Base-by-base conservation (phyloP, 2,797 vertebrate species). In the Argya squamiceps region DNA sequence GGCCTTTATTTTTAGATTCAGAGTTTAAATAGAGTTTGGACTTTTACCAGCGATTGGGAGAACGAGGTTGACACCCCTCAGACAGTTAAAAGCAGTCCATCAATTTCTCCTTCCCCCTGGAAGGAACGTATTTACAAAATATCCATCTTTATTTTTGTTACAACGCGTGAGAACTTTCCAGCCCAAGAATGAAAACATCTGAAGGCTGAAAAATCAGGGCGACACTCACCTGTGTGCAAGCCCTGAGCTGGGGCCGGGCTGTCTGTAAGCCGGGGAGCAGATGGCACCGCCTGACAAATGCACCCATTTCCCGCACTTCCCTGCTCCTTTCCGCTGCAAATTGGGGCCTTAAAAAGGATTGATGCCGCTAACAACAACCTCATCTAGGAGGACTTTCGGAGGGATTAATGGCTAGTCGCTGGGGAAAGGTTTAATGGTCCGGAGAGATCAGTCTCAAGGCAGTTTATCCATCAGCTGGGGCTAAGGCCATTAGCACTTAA, bases 341-440 rank as follows among this genome's bases (percentile, higher is more conserved):
- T 12, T 24, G 84, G 88, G 59, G 73, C 73, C 89, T 65, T 96
- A 93, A 95, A 90, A 76, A 94, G 91, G 91, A 96, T 92, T 88
- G 89, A 96, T 93, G 59, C 63, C 44, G 47, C 89, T 96, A 95
- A 91, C 82, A 92, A 85, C 80, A 41, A 36, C 59, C 88, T 96
- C 73, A 56, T 92, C 95, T 12, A 73, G 88, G 59, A 65, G 68
- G 77, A 2, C 63, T 93, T 87, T 89, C 34, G 56, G 39, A 62
- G 87, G 91, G 85, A 96, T 96, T 95, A 96, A 96, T 84, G 93
- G 49, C 27, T 30, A 67, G 73, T 91, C 3, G 1, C 43, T 81
- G 67, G 58, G 87, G 94, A 74, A 88, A 59, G 88, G 89, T 95
- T 96, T 95, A 97, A 96, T 92, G 76, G 91, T 67, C 92, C 92